Evolutionary conservation across 2,888 invertebrate species (phyloP).

Genomic region (Eupithecia abbreviata): DNA sequence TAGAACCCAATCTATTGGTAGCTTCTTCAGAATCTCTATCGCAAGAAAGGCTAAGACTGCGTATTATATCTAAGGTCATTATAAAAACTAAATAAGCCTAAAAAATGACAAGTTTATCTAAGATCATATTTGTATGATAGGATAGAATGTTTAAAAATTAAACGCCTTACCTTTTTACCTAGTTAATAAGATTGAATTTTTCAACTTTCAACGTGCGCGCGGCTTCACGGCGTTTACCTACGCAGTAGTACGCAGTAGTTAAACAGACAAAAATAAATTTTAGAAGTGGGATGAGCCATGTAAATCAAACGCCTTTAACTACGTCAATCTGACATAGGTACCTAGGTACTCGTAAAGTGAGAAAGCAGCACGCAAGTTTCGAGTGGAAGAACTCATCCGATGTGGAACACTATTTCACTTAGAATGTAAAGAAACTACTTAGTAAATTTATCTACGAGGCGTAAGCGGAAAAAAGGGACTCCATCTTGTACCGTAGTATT

Average conservation of each 20-base stretch:
- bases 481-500: background rate
- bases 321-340: background rate
- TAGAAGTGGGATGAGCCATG: background rate
- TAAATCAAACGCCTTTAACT: background rate
- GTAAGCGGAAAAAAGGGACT: background rate
- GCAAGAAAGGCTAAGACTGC: background rate
- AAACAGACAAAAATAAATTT: background rate
- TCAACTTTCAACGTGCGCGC: background rate
- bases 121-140: background rate
- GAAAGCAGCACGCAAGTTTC: background rate
- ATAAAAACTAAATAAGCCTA: conserved; percentile 7
- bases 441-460: conserved; percentile 4
- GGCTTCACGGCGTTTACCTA: background rate
- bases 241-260: background rate
- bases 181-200: background rate
- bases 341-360: background rate
- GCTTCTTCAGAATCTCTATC: background rate
- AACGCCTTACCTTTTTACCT: no score
- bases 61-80: background rate
- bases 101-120: background rate
- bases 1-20: background rate
- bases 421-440: conserved; percentile 7
- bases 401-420: background rate
- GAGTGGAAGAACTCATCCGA: background rate
- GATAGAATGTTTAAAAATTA: background rate